These are phyloP conservation scores for Delichon dasypus DNA, from an alignment of 2,797 vertebrate species.

Conservation along the genomic window DNA sequence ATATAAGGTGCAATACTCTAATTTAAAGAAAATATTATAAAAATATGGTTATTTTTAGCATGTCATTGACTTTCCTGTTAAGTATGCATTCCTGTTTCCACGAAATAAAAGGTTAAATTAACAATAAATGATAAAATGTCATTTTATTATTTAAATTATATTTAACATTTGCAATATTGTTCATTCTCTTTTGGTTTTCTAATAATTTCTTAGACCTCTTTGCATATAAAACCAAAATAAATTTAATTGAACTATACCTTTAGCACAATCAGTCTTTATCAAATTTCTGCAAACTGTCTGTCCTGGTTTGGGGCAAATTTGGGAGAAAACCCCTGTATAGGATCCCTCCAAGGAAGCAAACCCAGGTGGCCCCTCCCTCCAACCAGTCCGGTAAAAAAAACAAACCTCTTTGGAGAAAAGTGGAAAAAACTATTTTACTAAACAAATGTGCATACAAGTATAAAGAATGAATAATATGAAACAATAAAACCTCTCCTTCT, in stretches of 20 bases:
- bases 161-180: neutral
- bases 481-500: too few relatives aligned
- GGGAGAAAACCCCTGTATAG: too few relatives aligned
- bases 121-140: neutral
- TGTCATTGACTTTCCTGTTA: neutral
- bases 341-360: too few relatives aligned
- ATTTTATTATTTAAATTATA: neutral
- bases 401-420: too few relatives aligned
- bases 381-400: too few relatives aligned
- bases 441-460: too few relatives aligned
- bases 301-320: too few relatives aligned
- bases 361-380: too few relatives aligned
- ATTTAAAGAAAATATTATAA: neutral
- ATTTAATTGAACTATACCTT: neutral
- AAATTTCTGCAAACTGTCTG: constrained; percentile 26
- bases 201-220: neutral
- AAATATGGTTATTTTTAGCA: neutral
- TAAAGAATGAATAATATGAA: too few relatives aligned
- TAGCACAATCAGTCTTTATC: neutral
- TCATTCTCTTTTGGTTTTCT: neutral
- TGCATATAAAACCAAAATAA: neutral
- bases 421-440: too few relatives aligned
- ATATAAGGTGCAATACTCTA: neutral
- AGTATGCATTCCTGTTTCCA: neutral
- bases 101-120: neutral